Evolutionary conservation across 2,113 vertebrate species (phyloP).

Genomic region (Danio rerio): GRCz12tu NC_133192.1:18644001-18644500

Average conservation of each 20-base stretch:
- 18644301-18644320: neutral
- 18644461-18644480: no score
- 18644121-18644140: conserved; percentile 39
- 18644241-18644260: conserved; percentile 54
- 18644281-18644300: conserved; percentile 38
- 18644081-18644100: conserved; percentile 47
- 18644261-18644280: conserved; percentile 25
- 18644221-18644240: conserved; percentile 55
- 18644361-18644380: no score
- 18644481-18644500: no score
- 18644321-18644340: conserved; percentile 48
- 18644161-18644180: conserved; percentile 51
- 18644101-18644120: conserved; percentile 50
- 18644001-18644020: conserved; percentile 13
- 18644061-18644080: conserved; percentile 16
- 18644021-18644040: conserved; percentile 35
- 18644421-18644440: no score
- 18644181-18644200: conserved; percentile 52
- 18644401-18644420: no score
- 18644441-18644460: no score
- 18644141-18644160: conserved; percentile 55
- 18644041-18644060: conserved; percentile 16
- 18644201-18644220: conserved; percentile 65
- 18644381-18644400: no score
- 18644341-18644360: conserved; percentile 52